Conservation (phyloP, 2,113 vertebrate genomes). For the Phaetusa simplex region DNA sequence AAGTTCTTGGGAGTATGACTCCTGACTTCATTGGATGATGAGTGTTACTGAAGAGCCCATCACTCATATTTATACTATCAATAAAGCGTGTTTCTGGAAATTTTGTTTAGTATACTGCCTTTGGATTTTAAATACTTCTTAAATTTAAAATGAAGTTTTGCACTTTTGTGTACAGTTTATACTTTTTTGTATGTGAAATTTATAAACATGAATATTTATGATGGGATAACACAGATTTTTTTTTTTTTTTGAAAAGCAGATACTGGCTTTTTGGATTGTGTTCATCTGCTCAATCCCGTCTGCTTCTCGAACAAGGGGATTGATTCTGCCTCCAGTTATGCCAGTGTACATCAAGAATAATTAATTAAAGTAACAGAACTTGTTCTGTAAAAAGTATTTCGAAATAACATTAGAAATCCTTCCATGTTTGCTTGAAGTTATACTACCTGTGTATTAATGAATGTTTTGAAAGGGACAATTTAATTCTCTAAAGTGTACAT, state of each 20-base stretch:
- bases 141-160: neutral
- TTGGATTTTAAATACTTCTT: neutral
- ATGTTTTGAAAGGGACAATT: neutral
- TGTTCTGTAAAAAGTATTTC: neutral
- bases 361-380: neutral
- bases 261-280: neutral
- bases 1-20: neutral
- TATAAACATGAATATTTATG: neutral
- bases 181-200: neutral
- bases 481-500: neutral
- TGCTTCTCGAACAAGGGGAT: neutral
- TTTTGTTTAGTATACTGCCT: neutral
- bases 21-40: neutral
- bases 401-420: neutral
- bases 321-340: neutral
- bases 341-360: neutral
- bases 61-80: neutral
- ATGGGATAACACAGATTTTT: neutral
- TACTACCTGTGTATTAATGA: neutral
- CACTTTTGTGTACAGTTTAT: neutral
- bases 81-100: neutral
- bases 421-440: neutral
- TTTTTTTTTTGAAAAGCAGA: neutral
- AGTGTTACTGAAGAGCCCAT: neutral
- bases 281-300: neutral